phyloP scores from a whole-genome alignment of 2,113 vertebrate genomes.

The Chaetodon auriga region DNA sequence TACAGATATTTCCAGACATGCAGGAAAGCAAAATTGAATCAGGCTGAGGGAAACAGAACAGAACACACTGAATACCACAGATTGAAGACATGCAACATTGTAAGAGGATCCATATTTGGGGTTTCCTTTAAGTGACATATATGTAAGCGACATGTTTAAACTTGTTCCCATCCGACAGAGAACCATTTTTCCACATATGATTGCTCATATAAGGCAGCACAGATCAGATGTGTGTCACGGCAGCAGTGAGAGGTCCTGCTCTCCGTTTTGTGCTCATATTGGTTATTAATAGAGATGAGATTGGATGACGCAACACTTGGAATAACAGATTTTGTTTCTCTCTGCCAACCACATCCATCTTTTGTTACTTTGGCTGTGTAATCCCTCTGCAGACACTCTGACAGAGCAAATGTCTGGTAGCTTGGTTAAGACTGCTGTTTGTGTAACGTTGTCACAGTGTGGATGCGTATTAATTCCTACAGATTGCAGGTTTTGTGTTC shows the following conservation, averaged over 20 bases:
- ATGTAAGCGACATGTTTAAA: slow-evolving; percentile 26
- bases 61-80: neutral
- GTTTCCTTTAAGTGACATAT: slow-evolving; percentile 32
- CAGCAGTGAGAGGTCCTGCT: slow-evolving; percentile 27
- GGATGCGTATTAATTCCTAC: neutral
- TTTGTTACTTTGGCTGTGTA: slow-evolving; percentile 63
- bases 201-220: slow-evolving; percentile 40
- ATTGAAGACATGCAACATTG: slow-evolving; percentile 10
- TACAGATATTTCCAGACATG: neutral
- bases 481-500: neutral
- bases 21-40: neutral
- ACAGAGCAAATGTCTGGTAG: slow-evolving; percentile 17
- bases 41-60: neutral
- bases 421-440: neutral
- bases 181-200: slow-evolving; percentile 37
- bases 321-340: slow-evolving; percentile 25
- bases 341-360: slow-evolving; percentile 37
- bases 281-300: slow-evolving; percentile 47
- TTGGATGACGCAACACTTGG: slow-evolving; percentile 21
- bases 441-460: slow-evolving; percentile 6
- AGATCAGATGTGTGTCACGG: slow-evolving; percentile 3
- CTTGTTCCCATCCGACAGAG: neutral
- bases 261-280: slow-evolving; percentile 33
- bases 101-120: slow-evolving; percentile 1
- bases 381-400: slow-evolving; percentile 36